These are phyloP conservation scores for Sardina pilchardus DNA, from an alignment of 2,113 vertebrate species.

Conservation along the genomic window DNA sequence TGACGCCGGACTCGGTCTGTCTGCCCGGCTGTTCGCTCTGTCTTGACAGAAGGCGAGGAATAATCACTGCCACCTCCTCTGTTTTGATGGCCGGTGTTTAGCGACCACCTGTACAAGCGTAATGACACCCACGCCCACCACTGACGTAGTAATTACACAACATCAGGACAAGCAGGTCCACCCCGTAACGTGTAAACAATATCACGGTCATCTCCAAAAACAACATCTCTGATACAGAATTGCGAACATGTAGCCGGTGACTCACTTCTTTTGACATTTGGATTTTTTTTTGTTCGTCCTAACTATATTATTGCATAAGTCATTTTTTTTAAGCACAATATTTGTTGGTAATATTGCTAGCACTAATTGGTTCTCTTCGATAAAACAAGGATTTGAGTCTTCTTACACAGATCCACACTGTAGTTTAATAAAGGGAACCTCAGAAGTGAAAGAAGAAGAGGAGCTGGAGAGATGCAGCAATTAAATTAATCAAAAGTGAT, in stretches of 20 bases:
- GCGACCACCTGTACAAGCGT: conserved; percentile 51
- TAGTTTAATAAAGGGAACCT: not conserved
- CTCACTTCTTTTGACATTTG: not conserved
- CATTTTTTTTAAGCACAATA: not conserved
- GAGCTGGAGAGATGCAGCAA: not conserved
- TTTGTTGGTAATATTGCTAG: not conserved
- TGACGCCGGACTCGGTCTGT: conserved; percentile 31
- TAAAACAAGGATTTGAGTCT: not conserved
- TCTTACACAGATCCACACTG: not conserved
- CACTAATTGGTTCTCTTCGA: not conserved
- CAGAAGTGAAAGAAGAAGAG: not conserved
- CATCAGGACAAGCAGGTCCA: not conserved
- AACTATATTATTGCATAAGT: not conserved
- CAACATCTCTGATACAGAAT: not conserved
- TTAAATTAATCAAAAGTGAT: conserved; percentile 19
- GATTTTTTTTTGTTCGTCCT: not conserved
- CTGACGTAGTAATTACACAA: not conserved
- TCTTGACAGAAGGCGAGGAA: not conserved
- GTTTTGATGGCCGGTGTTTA: conserved; percentile 32
- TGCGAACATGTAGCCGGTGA: not conserved
- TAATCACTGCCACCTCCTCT: conserved; percentile 27
- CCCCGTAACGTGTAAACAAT: not conserved
- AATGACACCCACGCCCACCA: conserved; percentile 60
- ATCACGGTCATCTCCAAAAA: not conserved
- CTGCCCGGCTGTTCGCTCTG: conserved; percentile 4